Evolutionary conservation across 2,888 invertebrate genomes (phyloP).

Genomic region (Acleris cristana): DNA sequence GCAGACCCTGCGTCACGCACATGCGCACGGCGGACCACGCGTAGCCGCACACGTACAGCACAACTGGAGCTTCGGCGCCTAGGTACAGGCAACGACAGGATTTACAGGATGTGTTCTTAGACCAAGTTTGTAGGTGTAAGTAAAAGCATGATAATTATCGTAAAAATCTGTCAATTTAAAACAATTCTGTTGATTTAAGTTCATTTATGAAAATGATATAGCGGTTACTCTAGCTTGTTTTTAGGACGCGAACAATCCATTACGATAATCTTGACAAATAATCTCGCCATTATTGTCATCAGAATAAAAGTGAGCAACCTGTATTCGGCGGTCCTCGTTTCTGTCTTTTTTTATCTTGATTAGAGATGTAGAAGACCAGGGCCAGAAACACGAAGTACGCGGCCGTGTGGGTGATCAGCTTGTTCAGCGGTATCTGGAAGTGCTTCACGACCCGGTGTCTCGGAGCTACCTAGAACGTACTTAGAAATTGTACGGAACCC

Average conservation of each 20-base stretch:
- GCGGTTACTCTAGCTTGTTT: constrained; percentile 9
- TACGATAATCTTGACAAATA: constrained; percentile 50
- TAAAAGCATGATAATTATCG: too few species aligned
- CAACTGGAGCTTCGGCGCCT: constrained; percentile 63
- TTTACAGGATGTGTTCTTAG: not conserved
- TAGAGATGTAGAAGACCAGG: constrained; percentile 85
- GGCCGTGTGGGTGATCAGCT: constrained; percentile 87
- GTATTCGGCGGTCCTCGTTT: constrained; percentile 84
- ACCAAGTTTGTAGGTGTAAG: too few species aligned
- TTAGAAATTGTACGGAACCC: constrained; percentile 44
- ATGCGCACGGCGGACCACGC: constrained; percentile 82
- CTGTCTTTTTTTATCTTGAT: constrained; percentile 82
- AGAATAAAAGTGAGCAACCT: constrained; percentile 58
- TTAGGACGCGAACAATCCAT: constrained; percentile 51
- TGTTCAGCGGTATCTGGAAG: constrained; percentile 87
- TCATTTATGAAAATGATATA: too few species aligned
- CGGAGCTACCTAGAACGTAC: constrained; percentile 58
- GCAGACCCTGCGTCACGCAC: constrained; percentile 82
- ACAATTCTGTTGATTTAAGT: too few species aligned
- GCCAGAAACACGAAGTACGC: constrained; percentile 87
- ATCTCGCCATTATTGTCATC: constrained; percentile 50
- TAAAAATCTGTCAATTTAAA: too few species aligned
- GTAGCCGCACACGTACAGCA: constrained; percentile 82
- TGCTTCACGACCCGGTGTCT: constrained; percentile 73
- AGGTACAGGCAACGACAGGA: not conserved